A percentile compares a stretch with the other conserved stretches of the same genome.
Evolutionary conservation across 2,797 vertebrate genomes (phyloP).

Genomic region (Mastacembelus armatus): DNA sequence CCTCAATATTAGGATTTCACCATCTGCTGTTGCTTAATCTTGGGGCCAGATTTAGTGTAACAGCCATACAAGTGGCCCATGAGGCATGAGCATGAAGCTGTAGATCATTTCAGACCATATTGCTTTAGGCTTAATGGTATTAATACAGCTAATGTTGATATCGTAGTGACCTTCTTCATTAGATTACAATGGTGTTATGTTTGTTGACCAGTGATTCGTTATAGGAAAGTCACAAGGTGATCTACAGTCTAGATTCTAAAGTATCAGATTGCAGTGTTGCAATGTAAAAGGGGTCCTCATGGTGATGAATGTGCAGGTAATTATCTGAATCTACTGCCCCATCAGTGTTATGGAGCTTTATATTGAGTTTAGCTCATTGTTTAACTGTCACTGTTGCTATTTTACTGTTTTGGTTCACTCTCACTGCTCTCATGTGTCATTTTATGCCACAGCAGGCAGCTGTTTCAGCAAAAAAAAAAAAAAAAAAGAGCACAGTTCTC

Average conservation of each 20-base stretch:
- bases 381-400: background rate
- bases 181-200: constrained; percentile 14
- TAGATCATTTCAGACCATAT: background rate
- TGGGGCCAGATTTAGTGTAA: background rate
- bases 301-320: too few relatives aligned
- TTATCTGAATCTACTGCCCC: too few relatives aligned
- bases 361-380: too few relatives aligned
- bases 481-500: too few relatives aligned
- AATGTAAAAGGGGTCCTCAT: too few relatives aligned
- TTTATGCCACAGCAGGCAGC: constrained; percentile 1
- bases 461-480: background rate
- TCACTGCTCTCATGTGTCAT: background rate
- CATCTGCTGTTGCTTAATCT: constrained; percentile 8
- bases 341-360: too few relatives aligned
- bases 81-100: background rate
- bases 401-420: background rate
- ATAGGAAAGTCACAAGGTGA: constrained; percentile 18
- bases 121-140: background rate
- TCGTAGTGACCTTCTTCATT: background rate
- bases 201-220: constrained; percentile 14
- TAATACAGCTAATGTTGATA: constrained; percentile 9
- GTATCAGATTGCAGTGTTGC: too few relatives aligned
- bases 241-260: too few relatives aligned
- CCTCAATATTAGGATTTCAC: constrained; percentile 17
- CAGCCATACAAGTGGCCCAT: constrained; percentile 1